Conservation (phyloP, 2,797 vertebrate genomes). For the Smutsia temminckii region DNA sequence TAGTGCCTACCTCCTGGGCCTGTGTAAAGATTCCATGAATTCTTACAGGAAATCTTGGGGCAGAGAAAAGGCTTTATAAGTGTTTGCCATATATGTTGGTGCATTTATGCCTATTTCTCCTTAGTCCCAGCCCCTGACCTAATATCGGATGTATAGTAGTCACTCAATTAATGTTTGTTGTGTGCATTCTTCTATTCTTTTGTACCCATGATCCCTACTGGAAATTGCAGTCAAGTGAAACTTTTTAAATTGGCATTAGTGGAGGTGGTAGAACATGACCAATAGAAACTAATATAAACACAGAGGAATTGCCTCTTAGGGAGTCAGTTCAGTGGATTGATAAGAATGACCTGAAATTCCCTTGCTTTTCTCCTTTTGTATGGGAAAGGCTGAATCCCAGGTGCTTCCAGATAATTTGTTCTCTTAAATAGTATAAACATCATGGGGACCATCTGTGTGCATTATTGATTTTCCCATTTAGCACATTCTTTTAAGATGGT, state of each 20-base stretch:
- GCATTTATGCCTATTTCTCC: neutral
- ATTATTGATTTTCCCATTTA: conserved; percentile 75
- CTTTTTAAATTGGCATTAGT: conserved; percentile 22
- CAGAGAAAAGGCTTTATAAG: neutral
- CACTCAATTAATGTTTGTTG: neutral
- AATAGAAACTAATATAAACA: neutral
- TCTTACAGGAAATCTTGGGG: neutral
- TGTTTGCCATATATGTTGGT: too few species aligned
- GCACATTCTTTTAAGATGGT: conserved; percentile 33
- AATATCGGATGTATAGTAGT: neutral
- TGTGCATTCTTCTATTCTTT: neutral
- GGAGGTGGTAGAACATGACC: neutral
- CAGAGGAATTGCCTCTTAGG: conserved; percentile 27
- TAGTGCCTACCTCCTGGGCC: neutral
- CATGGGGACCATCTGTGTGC: conserved; percentile 60
- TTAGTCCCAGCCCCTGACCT: neutral
- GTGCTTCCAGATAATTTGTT: conserved; percentile 70
- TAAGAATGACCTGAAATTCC: conserved; percentile 41
- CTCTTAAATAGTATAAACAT: conserved; percentile 73
- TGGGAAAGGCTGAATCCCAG: conserved; percentile 60
- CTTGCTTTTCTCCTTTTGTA: conserved; percentile 37
- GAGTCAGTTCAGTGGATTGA: neutral
- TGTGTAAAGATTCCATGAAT: neutral
- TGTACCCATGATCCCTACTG: neutral
- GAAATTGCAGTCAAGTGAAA: conserved; percentile 2